Evolutionary conservation across 2,888 invertebrate genomes (phyloP).

Genomic region (Lysandra bellargus): DNA sequence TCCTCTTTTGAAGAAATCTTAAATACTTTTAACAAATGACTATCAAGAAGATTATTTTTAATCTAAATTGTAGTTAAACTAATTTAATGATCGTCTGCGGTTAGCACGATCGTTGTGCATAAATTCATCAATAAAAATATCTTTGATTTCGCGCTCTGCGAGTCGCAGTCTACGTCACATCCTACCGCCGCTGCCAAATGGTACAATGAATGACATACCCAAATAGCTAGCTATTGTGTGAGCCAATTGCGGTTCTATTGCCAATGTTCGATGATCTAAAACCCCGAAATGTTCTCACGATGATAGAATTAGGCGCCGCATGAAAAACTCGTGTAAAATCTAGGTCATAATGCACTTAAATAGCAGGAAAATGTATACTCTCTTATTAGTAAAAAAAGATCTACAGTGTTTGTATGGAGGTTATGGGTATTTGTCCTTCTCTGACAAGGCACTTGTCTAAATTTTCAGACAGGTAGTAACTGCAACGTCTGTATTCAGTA

Average conservation of each 20-base stretch:
- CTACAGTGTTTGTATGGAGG: no score
- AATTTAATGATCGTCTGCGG: background rate
- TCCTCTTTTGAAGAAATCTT: no score
- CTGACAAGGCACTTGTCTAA: no score
- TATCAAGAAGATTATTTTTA: no score
- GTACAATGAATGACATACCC: conserved; percentile 46
- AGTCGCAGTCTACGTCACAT: conserved; percentile 54
- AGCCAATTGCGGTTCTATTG: conserved; percentile 17
- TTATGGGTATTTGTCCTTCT: no score
- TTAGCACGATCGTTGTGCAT: background rate
- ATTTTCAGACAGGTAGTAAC: no score
- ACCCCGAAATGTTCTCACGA: background rate
- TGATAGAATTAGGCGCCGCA: conserved; percentile 24
- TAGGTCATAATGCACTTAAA: conserved; percentile 15
- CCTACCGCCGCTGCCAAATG: conserved; percentile 65
- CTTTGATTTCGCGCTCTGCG: conserved; percentile 10
- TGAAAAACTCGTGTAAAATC: conserved; percentile 4
- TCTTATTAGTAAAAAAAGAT: no score
- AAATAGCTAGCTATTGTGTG: conserved; percentile 30
- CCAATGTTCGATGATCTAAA: conserved; percentile 14
- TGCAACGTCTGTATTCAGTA: no score
- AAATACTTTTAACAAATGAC: no score
- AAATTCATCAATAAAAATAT: conserved; percentile 28
- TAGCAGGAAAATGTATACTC: background rate
- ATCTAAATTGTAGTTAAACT: background rate